A percentile compares a stretch with the other conserved stretches of the same genome.
Conservation (phyloP, 2,113 vertebrate genomes). For the Pelobates fuscus region DNA sequence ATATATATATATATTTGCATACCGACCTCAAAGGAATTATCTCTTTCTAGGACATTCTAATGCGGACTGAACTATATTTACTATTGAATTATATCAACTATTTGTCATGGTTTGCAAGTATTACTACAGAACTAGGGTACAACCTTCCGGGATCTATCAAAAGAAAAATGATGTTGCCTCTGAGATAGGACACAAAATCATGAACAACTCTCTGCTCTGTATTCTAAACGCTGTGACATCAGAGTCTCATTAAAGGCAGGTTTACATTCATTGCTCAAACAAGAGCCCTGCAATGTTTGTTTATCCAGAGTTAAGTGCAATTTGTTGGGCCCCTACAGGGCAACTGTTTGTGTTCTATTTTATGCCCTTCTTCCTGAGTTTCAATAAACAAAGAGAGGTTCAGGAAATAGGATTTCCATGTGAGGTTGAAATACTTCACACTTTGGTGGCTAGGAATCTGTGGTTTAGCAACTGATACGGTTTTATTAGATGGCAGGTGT, state of each 20-base stretch:
- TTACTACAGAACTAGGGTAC: too few relatives aligned
- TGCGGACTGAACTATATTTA: too few relatives aligned
- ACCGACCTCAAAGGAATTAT: too few relatives aligned
- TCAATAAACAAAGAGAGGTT: constrained; percentile 55
- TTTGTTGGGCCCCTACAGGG: constrained; percentile 27
- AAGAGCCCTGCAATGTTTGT: constrained; percentile 53
- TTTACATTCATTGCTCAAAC: constrained; percentile 55
- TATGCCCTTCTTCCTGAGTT: constrained; percentile 49
- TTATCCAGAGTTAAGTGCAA: constrained; percentile 57
- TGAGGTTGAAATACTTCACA: constrained; percentile 1
- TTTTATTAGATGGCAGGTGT: constrained; percentile 25
- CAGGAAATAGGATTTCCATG: constrained; percentile 31
- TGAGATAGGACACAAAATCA: too few relatives aligned
- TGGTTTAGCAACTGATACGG: constrained; percentile 7
- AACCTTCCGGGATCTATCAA: too few relatives aligned
- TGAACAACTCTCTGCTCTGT: background rate
- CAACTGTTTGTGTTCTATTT: constrained; percentile 52
- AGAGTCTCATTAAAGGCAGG: constrained; percentile 53
- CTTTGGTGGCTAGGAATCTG: constrained; percentile 7
- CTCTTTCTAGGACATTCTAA: too few relatives aligned
- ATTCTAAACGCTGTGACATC: constrained; percentile 11
- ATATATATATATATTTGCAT: too few relatives aligned
- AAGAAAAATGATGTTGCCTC: too few relatives aligned
- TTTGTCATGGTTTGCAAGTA: too few relatives aligned
- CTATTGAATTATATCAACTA: too few relatives aligned